These are phyloP conservation scores for Meloidogyne exigua DNA, from an alignment of 1,140 invertebrate species.

Conservation along the genomic window DNA sequence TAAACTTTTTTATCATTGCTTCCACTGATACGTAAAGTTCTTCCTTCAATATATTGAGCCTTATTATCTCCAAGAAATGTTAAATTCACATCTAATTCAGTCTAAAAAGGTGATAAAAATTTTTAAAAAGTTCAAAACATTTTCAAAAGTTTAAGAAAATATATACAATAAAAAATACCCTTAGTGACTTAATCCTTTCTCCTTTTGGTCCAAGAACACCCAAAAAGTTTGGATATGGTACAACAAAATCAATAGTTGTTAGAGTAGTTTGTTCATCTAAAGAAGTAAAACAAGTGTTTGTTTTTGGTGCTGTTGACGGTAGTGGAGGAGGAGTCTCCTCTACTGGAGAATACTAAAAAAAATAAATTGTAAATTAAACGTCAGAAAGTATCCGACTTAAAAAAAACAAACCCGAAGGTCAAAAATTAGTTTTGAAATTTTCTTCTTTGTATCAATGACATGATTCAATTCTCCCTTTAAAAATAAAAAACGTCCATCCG, in stretches of 20 bases:
- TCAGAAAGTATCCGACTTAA: too few species aligned
- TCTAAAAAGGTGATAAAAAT: neutral
- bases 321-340: neutral
- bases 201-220: neutral
- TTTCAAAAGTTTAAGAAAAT: too few species aligned
- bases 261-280: neutral
- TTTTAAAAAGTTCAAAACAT: too few species aligned
- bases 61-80: conserved; percentile 1
- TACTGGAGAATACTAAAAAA: conserved; percentile 1
- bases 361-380: neutral
- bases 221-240: neutral
- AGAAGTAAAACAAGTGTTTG: neutral
- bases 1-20: neutral
- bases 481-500: neutral
- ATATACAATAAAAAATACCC: neutral
- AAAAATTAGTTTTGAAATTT: neutral
- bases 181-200: neutral
- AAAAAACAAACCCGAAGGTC: too few species aligned
- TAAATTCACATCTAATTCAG: neutral
- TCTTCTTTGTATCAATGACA: neutral
- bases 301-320: neutral
- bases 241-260: neutral
- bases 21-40: neutral
- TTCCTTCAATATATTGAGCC: neutral
- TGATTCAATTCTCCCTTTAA: neutral